A percentile compares a stretch with the other conserved stretches of the same genome.
These are phyloP conservation scores for Sarcophaga rosellei DNA, from an alignment of 2,888 invertebrate species.

Conservation along the genomic window DNA sequence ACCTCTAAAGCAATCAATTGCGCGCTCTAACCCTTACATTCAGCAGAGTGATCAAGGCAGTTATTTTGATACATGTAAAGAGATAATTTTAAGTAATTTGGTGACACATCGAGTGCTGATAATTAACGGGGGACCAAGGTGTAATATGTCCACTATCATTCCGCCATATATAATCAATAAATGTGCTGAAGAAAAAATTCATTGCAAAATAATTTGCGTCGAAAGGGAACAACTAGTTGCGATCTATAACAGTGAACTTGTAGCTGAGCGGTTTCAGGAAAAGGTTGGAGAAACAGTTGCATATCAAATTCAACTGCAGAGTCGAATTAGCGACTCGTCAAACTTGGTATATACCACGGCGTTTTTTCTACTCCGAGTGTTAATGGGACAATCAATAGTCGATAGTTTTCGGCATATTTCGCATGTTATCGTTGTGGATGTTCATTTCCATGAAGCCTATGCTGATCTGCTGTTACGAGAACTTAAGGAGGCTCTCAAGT, in stretches of 20 bases:
- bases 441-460: slow-evolving; percentile 95
- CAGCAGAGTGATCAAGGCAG: slow-evolving; percentile 52
- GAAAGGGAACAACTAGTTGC: slow-evolving; percentile 95
- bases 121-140: slow-evolving; percentile 93
- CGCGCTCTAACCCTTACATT: slow-evolving; percentile 57
- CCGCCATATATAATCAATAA: slow-evolving; percentile 95
- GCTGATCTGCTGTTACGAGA: slow-evolving; percentile 94
- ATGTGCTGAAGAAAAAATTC: slow-evolving; percentile 83
- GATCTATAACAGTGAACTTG: slow-evolving; percentile 92
- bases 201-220: slow-evolving; percentile 93
- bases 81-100: slow-evolving; percentile 58
- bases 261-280: slow-evolving; percentile 86
- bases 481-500: slow-evolving; percentile 87
- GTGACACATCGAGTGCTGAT: slow-evolving; percentile 87
- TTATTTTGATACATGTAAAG: slow-evolving; percentile 54
- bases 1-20: slow-evolving; percentile 70
- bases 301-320: slow-evolving; percentile 72
- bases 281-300: slow-evolving; percentile 88
- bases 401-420: slow-evolving; percentile 81
- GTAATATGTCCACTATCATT: slow-evolving; percentile 95
- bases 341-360: slow-evolving; percentile 75
- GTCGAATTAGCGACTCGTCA: slow-evolving; percentile 72
- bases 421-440: slow-evolving; percentile 94
- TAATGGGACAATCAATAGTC: slow-evolving; percentile 89
- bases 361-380: slow-evolving; percentile 85